Base-by-base conservation (phyloP, 1,140 invertebrate species). In the Drosophila dunni region DNA sequence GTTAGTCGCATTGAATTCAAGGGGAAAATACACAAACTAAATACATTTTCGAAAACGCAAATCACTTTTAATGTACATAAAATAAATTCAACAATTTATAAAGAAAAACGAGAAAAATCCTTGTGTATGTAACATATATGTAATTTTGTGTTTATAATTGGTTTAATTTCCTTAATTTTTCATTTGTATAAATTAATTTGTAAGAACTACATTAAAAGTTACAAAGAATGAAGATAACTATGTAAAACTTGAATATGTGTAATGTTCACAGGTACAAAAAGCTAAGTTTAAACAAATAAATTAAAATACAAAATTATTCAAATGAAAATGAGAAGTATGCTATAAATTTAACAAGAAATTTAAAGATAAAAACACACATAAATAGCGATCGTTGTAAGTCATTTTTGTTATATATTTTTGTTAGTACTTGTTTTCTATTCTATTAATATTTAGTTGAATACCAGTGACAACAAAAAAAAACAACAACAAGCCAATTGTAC, bases 371-470 rank as follows among this genome's bases (percentile, higher is more conserved):
- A 5, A 44, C 7, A 48, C 24, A 54, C 50, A 53, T 53, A 53
- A 56, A 71, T 66, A 71, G 53, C 56, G 64, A 48, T 73, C 79
- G 69, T 81, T 83, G 81, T 83, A 75, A 63, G 73, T 60, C 73
- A 86, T 86, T 86, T 86, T 88, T 86, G 83, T 86, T 86, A 86
- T 88, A 86, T 88, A 88, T 86, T 86, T 86, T 86, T 86, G 83
- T 86, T 86, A 86, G 83, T 82, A 86, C 78, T 86, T 86, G 83
- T 86, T 86, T 86, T 86, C 79, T 86, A 88, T 86, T 86, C 79
- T 86, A 88, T 86, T 86, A 86, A 86, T 86, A 79, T 79, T 79
- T 86, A 86, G 83, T 72, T 79, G 64, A 81, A 88, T 82, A 82
- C 66, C 65, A 24, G 15, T 82, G 63, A 76, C 73, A 33, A 73